These are phyloP conservation scores for Camelus dromedarius DNA, from an alignment of 2,113 vertebrate species.

Conservation along the genomic window DNA sequence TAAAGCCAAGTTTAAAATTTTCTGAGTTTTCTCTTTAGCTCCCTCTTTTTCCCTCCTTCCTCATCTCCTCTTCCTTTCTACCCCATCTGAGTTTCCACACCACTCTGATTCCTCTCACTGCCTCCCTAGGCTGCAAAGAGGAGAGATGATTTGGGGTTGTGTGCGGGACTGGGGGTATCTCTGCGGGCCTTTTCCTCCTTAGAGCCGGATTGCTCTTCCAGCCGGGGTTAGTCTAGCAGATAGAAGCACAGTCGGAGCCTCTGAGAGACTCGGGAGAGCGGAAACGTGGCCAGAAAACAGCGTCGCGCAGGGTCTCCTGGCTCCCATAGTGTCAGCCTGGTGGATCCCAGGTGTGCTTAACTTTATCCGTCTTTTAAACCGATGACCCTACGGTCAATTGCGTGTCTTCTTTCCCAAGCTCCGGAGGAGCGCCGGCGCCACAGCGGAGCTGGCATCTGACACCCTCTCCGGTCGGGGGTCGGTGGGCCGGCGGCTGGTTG, in stretches of 20 bases:
- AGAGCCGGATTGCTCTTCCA: background rate
- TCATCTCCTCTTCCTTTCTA: background rate
- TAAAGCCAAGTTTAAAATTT: background rate
- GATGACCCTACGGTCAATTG: fast-evolving
- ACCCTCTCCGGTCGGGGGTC: fast-evolving
- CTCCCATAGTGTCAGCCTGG: too few relatives aligned
- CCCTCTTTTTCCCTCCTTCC: background rate
- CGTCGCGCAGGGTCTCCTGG: fast-evolving
- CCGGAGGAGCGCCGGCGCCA: background rate
- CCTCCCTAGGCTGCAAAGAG: background rate
- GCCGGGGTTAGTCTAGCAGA: background rate
- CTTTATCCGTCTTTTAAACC: background rate
- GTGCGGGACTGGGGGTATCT: background rate
- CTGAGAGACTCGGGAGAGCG: background rate
- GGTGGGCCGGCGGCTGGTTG: background rate
- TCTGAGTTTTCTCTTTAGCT: background rate
- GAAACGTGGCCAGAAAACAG: background rate
- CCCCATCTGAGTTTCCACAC: background rate
- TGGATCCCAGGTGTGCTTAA: background rate
- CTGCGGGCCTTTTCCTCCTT: background rate
- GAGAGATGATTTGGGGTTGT: background rate
- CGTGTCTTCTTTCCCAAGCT: background rate
- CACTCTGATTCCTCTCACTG: background rate
- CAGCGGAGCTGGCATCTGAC: fast-evolving
- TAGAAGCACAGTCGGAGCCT: background rate